A percentile compares a stretch with the other conserved stretches of the same genome.
Evolutionary conservation across 2,113 vertebrate species (phyloP).

Genomic region (Pongo pygmaeus): DNA sequence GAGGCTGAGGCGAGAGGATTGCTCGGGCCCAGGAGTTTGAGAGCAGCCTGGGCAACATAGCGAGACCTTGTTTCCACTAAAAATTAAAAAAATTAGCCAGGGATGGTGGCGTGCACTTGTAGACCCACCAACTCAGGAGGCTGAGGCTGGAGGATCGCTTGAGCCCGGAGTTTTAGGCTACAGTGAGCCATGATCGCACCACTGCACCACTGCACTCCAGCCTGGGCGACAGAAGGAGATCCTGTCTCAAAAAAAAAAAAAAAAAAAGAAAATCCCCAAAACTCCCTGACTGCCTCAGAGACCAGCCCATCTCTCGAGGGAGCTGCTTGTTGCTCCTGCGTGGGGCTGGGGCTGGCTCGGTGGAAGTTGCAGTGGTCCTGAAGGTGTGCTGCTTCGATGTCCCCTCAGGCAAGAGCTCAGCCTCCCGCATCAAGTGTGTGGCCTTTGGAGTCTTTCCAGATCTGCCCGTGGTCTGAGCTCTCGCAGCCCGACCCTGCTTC

Average conservation of each 20-base stretch:
- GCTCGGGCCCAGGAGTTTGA: not conserved
- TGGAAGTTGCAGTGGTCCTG: not conserved
- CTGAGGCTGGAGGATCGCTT: not conserved
- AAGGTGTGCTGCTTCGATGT: not conserved
- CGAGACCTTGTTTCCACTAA: not conserved
- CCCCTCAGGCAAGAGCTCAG: not conserved
- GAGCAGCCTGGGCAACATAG: not conserved
- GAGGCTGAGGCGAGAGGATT: not conserved
- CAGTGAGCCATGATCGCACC: not conserved
- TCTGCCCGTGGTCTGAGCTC: not conserved
- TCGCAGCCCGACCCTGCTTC: no score
- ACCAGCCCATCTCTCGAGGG: not conserved
- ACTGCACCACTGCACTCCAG: not conserved
- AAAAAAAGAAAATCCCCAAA: not conserved
- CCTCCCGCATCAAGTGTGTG: not conserved
- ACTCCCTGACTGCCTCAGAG: not conserved
- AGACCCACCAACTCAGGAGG: not conserved
- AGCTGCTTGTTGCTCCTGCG: not conserved
- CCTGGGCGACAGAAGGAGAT: not conserved
- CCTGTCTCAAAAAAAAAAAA: not conserved
- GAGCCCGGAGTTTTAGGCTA: not conserved
- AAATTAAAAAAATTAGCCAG: not conserved
- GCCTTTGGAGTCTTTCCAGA: not conserved
- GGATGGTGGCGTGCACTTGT: not conserved
- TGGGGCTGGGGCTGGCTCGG: fast-evolving